Conservation (phyloP, 1,140 invertebrate species). For the Platyura marginata region DNA sequence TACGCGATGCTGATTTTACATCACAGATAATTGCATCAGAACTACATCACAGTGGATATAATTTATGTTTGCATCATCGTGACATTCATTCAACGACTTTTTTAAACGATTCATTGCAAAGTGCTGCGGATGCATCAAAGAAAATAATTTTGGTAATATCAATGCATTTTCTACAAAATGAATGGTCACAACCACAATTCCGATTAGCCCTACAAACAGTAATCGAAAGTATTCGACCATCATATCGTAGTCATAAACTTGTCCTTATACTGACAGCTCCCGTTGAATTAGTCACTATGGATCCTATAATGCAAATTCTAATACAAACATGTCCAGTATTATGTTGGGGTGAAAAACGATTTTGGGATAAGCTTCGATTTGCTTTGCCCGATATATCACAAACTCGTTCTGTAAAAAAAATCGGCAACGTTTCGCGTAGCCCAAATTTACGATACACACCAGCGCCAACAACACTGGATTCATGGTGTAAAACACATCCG, state of each 20-base stretch:
- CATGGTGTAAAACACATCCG: conserved; percentile 2
- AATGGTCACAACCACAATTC: conserved; percentile 54
- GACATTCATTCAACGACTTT: conserved; percentile 49
- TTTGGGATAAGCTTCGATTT: conserved; percentile 80
- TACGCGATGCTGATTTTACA: conserved; percentile 66
- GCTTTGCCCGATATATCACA: conserved; percentile 54
- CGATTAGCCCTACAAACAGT: conserved; percentile 50
- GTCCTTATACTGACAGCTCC: conserved; percentile 45
- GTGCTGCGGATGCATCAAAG: conserved; percentile 54
- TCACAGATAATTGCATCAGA: conserved; percentile 56
- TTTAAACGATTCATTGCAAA: conserved; percentile 53
- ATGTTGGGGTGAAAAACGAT: conserved; percentile 67
- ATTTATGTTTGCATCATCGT: conserved; percentile 54
- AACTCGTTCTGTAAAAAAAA: conserved; percentile 1
- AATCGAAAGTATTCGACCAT: conserved; percentile 36
- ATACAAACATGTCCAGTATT: conserved; percentile 71
- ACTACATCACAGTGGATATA: conserved; percentile 54
- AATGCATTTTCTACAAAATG: conserved; percentile 49
- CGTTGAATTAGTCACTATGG: conserved; percentile 42
- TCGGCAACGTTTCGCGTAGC: conserved; percentile 1
- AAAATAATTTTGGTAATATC: conserved; percentile 55
- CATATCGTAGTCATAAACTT: conserved; percentile 44
- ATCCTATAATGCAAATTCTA: conserved; percentile 63
- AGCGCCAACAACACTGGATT: conserved; percentile 1
- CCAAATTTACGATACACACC: conserved; percentile 3